Conservation (phyloP, 2,113 vertebrate species). For the Apodemus speciosus region DNA sequence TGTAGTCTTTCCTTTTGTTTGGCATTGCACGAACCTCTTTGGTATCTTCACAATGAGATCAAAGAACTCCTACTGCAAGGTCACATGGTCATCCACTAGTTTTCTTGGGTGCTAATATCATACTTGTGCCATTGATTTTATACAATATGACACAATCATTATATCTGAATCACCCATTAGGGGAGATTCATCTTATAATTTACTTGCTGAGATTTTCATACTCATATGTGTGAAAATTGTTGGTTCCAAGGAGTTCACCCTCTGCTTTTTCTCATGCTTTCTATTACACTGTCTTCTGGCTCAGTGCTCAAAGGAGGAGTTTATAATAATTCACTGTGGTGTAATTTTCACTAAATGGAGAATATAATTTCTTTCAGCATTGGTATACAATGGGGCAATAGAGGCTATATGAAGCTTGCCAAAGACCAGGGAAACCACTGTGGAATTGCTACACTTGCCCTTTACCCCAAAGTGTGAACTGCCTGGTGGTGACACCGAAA, state of each 20-base stretch:
- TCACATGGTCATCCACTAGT: neutral
- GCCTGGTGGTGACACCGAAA: neutral
- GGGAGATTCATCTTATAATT: neutral
- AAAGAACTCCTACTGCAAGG: neutral
- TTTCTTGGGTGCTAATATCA: neutral
- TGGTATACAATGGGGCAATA: slow-evolving; percentile 86
- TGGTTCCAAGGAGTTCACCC: neutral
- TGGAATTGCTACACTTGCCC: slow-evolving; percentile 81
- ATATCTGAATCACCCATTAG: neutral
- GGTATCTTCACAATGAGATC: neutral
- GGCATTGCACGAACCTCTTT: neutral
- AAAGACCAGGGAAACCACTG: slow-evolving; percentile 89
- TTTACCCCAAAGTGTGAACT: slow-evolving; percentile 84
- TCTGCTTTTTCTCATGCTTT: neutral
- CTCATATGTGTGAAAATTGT: neutral
- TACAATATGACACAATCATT: neutral
- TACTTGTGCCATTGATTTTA: neutral
- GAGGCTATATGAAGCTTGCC: slow-evolving; percentile 88
- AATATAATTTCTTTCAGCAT: slow-evolving; percentile 80
- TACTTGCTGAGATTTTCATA: neutral
- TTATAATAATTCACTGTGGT: neutral
- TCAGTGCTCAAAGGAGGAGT: neutral
- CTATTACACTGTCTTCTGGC: neutral
- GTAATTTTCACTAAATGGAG: neutral
- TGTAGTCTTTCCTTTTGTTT: neutral